A percentile compares a stretch with the other conserved stretches of the same genome.
phyloP scores from a whole-genome alignment of 2,888 invertebrate genomes.

The Rambutsinella grinnellia region DNA sequence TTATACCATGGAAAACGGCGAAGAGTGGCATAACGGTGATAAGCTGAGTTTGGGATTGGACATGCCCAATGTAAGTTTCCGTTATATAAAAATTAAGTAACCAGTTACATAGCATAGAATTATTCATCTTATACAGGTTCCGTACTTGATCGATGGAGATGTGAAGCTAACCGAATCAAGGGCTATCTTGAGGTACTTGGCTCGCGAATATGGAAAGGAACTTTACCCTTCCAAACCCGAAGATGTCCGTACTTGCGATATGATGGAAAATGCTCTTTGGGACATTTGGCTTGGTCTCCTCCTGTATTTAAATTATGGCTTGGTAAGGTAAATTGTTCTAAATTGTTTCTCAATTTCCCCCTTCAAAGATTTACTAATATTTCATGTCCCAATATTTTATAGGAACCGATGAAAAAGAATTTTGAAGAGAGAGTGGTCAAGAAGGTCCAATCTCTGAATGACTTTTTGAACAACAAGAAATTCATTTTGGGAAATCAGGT shows the following conservation, averaged over 20 bases:
- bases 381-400: slow-evolving; percentile 6
- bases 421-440: slow-evolving; percentile 22
- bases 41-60: slow-evolving; percentile 68
- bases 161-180: slow-evolving; percentile 70
- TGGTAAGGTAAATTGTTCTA: slow-evolving; percentile 7
- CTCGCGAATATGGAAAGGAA: slow-evolving; percentile 68
- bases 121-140: slow-evolving; percentile 69
- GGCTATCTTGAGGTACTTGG: slow-evolving; percentile 70
- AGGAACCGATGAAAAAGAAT: slow-evolving; percentile 27
- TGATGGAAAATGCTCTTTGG: slow-evolving; percentile 51
- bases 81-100: no score
- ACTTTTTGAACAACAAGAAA: slow-evolving; percentile 37
- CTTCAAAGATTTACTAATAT: no score
- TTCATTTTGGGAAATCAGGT: slow-evolving; percentile 50
- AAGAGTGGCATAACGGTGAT: slow-evolving; percentile 68
- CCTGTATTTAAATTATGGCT: slow-evolving; percentile 24
- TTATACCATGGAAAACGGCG: slow-evolving; percentile 66
- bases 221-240: slow-evolving; percentile 25
- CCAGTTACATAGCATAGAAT: no score
- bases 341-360: no score
- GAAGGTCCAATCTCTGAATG: slow-evolving; percentile 29
- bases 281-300: slow-evolving; percentile 49
- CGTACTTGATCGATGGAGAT: slow-evolving; percentile 70
- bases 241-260: slow-evolving; percentile 26
- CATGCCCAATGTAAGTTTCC: slow-evolving; percentile 69